Conservation (phyloP, 2,888 invertebrate species). For the Andrena minutula region DNA sequence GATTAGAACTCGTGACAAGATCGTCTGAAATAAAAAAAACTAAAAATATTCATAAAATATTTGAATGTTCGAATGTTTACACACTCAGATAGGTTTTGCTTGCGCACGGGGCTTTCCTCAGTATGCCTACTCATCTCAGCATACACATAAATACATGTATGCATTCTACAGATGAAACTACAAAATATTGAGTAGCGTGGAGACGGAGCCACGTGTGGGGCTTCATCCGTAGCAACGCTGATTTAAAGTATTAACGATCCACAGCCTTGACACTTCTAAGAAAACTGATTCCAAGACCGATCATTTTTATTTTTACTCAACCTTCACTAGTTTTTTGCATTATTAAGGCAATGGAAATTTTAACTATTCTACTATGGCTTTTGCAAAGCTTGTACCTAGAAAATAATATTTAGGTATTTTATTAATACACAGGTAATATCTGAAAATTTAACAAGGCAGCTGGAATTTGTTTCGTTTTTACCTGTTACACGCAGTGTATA, state of each 20-base stretch:
- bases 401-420: too few relatives aligned
- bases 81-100: neutral
- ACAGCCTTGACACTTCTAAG: conserved; percentile 8
- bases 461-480: too few relatives aligned
- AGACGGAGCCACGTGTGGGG: neutral
- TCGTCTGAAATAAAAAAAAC: too few relatives aligned
- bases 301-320: neutral
- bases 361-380: neutral
- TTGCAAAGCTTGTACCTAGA: too few relatives aligned
- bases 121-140: neutral
- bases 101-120: neutral
- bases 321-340: neutral
- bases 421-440: neutral
- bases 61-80: too few relatives aligned
- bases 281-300: neutral
- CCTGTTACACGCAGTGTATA: too few relatives aligned
- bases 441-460: neutral
- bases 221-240: conserved; percentile 3
- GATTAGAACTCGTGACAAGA: too few relatives aligned
- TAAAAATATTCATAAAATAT: too few relatives aligned
- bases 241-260: conserved; percentile 9
- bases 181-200: neutral
- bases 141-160: neutral
- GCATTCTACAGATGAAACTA: neutral
- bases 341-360: neutral